phyloP scores from a whole-genome alignment of 2,888 invertebrate species.

The Drosophila acutilabella region DNA sequence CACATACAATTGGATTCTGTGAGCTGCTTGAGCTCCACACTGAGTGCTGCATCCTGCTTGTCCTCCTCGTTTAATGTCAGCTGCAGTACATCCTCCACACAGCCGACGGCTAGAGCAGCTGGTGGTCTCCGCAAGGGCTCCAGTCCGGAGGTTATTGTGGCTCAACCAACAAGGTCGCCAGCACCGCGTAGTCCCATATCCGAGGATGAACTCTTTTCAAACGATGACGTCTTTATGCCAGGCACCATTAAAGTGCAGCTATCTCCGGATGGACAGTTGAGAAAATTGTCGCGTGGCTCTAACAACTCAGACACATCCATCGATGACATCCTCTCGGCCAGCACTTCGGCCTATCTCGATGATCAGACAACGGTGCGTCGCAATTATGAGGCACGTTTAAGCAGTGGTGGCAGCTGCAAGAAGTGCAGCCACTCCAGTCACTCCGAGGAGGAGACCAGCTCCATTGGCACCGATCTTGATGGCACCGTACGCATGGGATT shows the following conservation, averaged over 20 bases:
- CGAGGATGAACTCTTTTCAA: constrained; percentile 87
- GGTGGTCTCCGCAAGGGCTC: constrained; percentile 71
- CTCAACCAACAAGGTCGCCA: constrained; percentile 88
- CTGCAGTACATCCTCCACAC: constrained; percentile 82
- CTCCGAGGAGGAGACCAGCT: constrained; percentile 91
- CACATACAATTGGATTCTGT: constrained; percentile 78
- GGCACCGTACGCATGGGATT: constrained; percentile 92
- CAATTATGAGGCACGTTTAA: constrained; percentile 85
- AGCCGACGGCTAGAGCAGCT: constrained; percentile 67
- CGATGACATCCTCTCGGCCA: constrained; percentile 87
- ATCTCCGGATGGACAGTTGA: constrained; percentile 86
- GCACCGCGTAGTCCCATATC: constrained; percentile 87
- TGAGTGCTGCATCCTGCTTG: constrained; percentile 83
- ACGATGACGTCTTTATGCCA: constrained; percentile 88
- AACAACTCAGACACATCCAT: constrained; percentile 89
- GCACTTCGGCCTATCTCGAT: constrained; percentile 86
- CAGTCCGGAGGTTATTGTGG: constrained; percentile 86
- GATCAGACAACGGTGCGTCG: constrained; percentile 86
- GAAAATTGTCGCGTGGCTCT: constrained; percentile 85
- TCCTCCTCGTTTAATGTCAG: constrained; percentile 82
- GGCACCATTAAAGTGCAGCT: constrained; percentile 87
- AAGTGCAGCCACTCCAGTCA: constrained; percentile 90
- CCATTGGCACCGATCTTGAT: constrained; percentile 91
- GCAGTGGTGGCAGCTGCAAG: constrained; percentile 86
- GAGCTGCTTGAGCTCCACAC: constrained; percentile 83